Percentiles rank a stretch among this genome's conserved stretches.
Evolutionary conservation across 2,797 vertebrate species (phyloP).

Genomic region (Propithecus perrieri): DNA sequence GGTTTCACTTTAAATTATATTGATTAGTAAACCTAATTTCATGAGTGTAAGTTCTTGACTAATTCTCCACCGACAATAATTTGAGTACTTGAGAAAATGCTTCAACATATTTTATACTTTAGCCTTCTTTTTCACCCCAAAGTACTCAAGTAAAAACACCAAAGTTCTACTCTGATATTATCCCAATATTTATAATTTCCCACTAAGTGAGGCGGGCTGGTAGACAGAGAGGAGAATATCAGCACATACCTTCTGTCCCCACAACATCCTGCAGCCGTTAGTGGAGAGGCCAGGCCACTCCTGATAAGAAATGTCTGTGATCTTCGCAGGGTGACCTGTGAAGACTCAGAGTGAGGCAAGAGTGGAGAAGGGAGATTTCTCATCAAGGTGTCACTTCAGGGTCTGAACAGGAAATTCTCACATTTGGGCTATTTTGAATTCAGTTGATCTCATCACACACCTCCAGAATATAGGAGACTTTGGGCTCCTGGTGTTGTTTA

Average conservation of each 20-base stretch:
- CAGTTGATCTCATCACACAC: neutral
- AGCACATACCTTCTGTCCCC: neutral
- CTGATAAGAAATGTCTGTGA: neutral
- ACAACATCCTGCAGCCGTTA: neutral
- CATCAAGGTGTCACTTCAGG: no score
- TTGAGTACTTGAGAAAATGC: neutral
- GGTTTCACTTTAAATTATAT: neutral
- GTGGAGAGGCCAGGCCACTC: neutral
- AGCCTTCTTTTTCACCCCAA: neutral
- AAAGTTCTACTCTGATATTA: neutral
- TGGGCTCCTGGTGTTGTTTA: neutral
- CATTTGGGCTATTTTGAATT: neutral
- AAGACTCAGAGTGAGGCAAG: no score
- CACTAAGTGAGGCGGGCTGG: neutral
- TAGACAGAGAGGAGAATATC: neutral
- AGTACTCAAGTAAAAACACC: neutral
- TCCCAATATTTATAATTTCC: no score
- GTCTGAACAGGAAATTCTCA: conserved; percentile 64
- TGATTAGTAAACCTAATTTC: neutral
- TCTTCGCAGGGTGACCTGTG: neutral
- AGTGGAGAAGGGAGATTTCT: no score
- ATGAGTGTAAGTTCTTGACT: neutral
- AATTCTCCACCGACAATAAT: neutral
- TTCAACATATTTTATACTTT: neutral
- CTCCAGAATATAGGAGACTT: neutral